A percentile compares a stretch with the other conserved stretches of the same genome.
phyloP scores from a whole-genome alignment of 2,888 invertebrate genomes.

The Stomorhina lunata region DNA sequence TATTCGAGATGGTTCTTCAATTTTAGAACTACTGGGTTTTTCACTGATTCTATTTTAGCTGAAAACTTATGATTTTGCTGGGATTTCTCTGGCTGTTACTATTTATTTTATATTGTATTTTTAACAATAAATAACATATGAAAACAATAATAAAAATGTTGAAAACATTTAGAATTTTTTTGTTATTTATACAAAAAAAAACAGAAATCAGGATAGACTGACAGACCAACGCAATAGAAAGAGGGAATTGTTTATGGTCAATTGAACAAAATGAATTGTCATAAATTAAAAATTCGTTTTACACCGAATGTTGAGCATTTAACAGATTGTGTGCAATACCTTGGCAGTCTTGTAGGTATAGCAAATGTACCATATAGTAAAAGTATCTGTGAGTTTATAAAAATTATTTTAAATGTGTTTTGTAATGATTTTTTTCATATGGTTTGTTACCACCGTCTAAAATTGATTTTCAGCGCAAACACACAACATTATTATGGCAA shows the following conservation, averaged over 20 bases:
- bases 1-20: too few species aligned
- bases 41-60: slow-evolving; percentile 32
- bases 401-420: slow-evolving; percentile 20
- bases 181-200: too few species aligned
- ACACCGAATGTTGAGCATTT: slow-evolving; percentile 39
- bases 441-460: slow-evolving; percentile 42
- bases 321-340: slow-evolving; percentile 3
- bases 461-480: slow-evolving; percentile 63
- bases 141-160: slow-evolving; percentile 63
- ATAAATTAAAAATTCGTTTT: slow-evolving; percentile 68
- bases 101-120: slow-evolving; percentile 50
- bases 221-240: slow-evolving; percentile 1
- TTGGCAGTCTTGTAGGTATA: too few species aligned
- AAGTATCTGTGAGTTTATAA: not conserved
- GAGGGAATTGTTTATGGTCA: slow-evolving; percentile 64
- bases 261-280: slow-evolving; percentile 67
- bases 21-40: too few species aligned
- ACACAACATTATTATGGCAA: slow-evolving; percentile 38
- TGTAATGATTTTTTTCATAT: slow-evolving; percentile 6
- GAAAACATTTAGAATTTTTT: slow-evolving; percentile 38
- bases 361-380: not conserved
- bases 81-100: not conserved
- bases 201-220: too few species aligned
- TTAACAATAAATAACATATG: slow-evolving; percentile 60
- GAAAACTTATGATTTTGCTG: slow-evolving; percentile 62